Percentiles rank a stretch among this genome's conserved stretches.
These are phyloP conservation scores for Atrichornis clamosus DNA, from an alignment of 2,113 vertebrate species.

Conservation along the genomic window DNA sequence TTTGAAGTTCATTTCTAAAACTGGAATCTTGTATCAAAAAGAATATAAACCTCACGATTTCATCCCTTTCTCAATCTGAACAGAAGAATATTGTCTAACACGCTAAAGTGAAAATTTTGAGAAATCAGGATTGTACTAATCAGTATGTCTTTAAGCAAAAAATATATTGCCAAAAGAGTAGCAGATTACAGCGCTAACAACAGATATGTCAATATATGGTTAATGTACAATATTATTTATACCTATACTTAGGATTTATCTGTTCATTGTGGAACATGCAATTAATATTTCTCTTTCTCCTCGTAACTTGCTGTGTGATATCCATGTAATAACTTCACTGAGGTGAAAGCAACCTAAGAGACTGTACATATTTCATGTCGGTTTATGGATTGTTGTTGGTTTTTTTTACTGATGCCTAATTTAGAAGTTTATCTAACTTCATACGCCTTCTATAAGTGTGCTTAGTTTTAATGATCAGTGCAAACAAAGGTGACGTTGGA, in stretches of 20 bases:
- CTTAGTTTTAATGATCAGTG: neutral
- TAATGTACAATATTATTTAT: neutral
- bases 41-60: neutral
- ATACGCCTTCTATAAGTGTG: neutral
- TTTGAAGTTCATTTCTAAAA: constrained; percentile 38
- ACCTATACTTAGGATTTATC: neutral
- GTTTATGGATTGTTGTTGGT: neutral
- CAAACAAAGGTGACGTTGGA: neutral
- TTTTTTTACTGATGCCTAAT: neutral
- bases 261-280: neutral
- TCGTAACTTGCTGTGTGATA: neutral
- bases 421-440: neutral
- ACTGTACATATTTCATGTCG: neutral
- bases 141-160: neutral
- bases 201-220: neutral
- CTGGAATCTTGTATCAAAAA: neutral
- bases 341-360: neutral
- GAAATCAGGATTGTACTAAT: neutral
- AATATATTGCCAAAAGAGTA: neutral
- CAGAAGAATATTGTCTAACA: neutral
- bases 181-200: neutral
- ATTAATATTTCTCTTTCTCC: neutral
- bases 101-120: neutral
- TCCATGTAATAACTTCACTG: neutral
- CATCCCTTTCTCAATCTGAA: neutral